These are phyloP conservation scores for Buathra laborator DNA, from an alignment of 2,888 invertebrate genomes.

Conservation along the genomic window DNA sequence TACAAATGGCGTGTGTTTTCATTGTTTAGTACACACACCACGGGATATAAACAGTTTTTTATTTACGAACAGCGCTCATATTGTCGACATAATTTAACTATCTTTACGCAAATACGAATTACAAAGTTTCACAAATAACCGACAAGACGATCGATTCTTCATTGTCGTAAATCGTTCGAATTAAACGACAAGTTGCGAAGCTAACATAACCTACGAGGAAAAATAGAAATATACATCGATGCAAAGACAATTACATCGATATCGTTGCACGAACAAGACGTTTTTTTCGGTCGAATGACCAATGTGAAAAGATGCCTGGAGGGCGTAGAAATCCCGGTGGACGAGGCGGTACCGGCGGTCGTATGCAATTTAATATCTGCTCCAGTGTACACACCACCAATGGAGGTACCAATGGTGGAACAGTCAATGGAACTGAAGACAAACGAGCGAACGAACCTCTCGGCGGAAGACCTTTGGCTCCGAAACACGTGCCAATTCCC, in stretches of 20 bases:
- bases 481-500: conserved; percentile 94
- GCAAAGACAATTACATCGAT: background rate
- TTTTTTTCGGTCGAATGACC: conserved; percentile 84
- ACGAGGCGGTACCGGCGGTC: conserved; percentile 75
- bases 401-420: conserved; percentile 43
- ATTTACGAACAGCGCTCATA: background rate
- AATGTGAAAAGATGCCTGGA: conserved; percentile 85
- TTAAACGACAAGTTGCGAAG: background rate
- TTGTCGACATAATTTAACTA: background rate
- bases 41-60: background rate
- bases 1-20: conserved; percentile 25
- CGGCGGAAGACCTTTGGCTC: conserved; percentile 86
- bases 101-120: background rate
- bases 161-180: background rate
- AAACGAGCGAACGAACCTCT: conserved; percentile 77
- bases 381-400: conserved; percentile 54
- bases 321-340: conserved; percentile 81
- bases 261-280: background rate
- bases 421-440: conserved; percentile 74
- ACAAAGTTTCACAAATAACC: background rate
- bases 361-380: conserved; percentile 84
- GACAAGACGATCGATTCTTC: background rate
- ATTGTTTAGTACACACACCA: conserved; percentile 27
- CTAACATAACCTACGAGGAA: background rate
- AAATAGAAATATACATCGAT: background rate